Percentiles rank a stretch among this genome's conserved stretches.
phyloP scores from a whole-genome alignment of 2,797 vertebrate genomes.

The Clarias laeviceps region DNA sequence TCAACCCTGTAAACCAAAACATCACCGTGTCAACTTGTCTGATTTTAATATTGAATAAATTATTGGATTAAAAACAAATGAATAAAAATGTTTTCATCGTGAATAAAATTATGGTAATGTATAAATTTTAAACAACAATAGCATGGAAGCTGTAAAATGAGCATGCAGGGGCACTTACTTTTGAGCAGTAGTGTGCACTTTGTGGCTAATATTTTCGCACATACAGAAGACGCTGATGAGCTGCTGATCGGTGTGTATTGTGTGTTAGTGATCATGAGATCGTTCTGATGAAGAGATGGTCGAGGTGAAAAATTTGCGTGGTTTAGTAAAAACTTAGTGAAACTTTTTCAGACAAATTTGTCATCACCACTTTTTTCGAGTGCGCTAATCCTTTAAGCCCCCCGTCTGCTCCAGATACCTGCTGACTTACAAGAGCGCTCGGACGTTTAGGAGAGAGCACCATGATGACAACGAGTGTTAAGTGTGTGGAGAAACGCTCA shows the following conservation, averaged over 20 bases:
- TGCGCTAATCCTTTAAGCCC: slow-evolving; percentile 22
- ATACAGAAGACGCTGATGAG: not conserved
- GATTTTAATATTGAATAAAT: not conserved
- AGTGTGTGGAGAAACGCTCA: slow-evolving; percentile 3
- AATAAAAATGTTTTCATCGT: too few species aligned
- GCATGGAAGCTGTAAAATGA: not conserved
- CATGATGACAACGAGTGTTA: not conserved
- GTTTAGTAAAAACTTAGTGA: not conserved
- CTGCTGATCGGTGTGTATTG: not conserved
- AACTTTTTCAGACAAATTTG: slow-evolving; percentile 13
- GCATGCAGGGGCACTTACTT: not conserved
- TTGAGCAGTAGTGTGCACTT: not conserved
- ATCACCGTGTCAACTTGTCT: not conserved
- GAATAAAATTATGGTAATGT: too few species aligned
- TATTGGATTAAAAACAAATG: too few species aligned
- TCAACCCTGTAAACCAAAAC: too few species aligned
- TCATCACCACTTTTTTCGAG: slow-evolving; percentile 10
- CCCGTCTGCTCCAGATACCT: slow-evolving; percentile 7
- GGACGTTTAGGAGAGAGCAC: not conserved
- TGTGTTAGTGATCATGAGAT: not conserved
- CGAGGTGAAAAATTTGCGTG: too few species aligned
- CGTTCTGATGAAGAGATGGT: too few species aligned
- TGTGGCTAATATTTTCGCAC: not conserved
- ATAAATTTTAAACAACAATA: not conserved
- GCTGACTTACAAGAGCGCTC: slow-evolving; percentile 12